Percentiles rank a stretch among this genome's conserved stretches.
These are phyloP conservation scores for Eucidaris tribuloides DNA, from an alignment of 35 echinoderm and acorn worm genomes.

Conservation along the genomic window DNA sequence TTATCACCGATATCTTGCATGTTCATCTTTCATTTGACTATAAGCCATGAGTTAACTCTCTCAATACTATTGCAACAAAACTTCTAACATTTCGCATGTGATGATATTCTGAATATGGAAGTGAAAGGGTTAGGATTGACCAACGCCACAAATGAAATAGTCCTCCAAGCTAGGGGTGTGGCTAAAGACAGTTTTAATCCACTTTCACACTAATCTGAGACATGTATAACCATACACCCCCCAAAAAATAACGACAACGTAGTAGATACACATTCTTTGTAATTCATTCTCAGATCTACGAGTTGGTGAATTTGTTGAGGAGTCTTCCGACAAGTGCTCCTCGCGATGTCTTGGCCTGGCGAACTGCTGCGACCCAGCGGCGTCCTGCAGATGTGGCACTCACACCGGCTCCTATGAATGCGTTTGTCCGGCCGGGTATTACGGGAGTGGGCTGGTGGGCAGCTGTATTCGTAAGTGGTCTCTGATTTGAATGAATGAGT, in stretches of 20 bases:
- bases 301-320: constrained; percentile 77
- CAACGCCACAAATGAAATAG: not conserved
- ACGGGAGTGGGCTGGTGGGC: constrained; percentile 64
- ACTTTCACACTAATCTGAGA: too few species aligned
- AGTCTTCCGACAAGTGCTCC: constrained; percentile 48
- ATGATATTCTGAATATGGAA: too few species aligned
- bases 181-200: too few species aligned
- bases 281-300: constrained; percentile 62
- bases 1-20: too few species aligned
- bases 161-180: not conserved
- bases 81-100: too few species aligned
- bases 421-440: constrained; percentile 76
- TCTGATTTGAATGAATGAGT: not conserved
- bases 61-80: too few species aligned
- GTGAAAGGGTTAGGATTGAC: not conserved
- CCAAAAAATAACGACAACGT: not conserved
- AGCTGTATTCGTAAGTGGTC: constrained; percentile 79
- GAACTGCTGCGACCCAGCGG: constrained; percentile 70
- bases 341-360: constrained; percentile 41
- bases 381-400: constrained; percentile 80
- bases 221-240: too few species aligned
- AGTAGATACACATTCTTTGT: not conserved
- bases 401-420: constrained; percentile 92
- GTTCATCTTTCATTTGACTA: too few species aligned
- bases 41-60: too few species aligned